phyloP scores from a whole-genome alignment of 2,113 vertebrate species.

The Macroglossus sobrinus region DNA sequence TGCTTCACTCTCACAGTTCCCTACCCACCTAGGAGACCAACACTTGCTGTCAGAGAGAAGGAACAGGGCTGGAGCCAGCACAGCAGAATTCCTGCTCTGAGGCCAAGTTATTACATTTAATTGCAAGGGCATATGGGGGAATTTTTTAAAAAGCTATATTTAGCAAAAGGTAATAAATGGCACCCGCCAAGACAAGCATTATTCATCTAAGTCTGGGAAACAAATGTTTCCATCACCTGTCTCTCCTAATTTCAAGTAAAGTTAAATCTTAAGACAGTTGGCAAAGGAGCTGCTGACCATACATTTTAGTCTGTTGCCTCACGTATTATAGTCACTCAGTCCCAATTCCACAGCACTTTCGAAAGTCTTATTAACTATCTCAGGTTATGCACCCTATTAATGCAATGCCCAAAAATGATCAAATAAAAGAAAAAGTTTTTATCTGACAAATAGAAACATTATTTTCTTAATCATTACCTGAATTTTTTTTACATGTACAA shows the following conservation, averaged over 20 bases:
- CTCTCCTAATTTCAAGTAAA: not conserved
- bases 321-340: fast-evolving
- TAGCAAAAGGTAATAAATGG: not conserved
- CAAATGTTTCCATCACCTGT: not conserved
- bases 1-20: not conserved
- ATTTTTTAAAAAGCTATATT: not conserved
- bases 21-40: not conserved
- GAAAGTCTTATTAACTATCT: not conserved
- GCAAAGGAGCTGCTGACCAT: not conserved
- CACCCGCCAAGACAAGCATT: not conserved
- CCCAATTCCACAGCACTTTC: not conserved
- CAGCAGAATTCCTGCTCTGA: not conserved
- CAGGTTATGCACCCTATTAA: not conserved
- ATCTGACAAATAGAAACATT: not conserved
- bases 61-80: not conserved
- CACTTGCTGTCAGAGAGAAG: not conserved
- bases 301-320: not conserved
- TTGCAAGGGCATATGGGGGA: not conserved
- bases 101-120: not conserved
- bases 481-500: not conserved
- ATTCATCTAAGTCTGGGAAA: not conserved
- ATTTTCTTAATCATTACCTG: not conserved
- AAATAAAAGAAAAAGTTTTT: not conserved
- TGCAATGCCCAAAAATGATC: not conserved
- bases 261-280: not conserved